Percentiles rank a stretch among this genome's conserved stretches.
Evolutionary conservation across 2,888 invertebrate species (phyloP).

Genomic region (Napeogenes sylphis): DNA sequence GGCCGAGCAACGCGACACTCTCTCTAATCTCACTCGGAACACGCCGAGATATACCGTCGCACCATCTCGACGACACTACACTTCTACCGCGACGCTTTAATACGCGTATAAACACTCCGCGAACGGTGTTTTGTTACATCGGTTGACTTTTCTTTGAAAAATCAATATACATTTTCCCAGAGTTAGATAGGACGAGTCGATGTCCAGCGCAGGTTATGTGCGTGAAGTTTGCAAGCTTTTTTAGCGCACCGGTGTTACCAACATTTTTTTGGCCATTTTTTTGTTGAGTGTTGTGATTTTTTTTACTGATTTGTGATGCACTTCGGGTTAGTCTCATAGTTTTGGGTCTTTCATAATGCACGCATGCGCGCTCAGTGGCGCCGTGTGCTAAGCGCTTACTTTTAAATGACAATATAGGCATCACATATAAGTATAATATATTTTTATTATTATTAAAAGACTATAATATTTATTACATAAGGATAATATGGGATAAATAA

Average conservation of each 20-base stretch:
- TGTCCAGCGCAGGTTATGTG: constrained; percentile 79
- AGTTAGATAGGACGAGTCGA: constrained; percentile 77
- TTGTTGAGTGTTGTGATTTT: constrained; percentile 77
- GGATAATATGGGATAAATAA: background rate
- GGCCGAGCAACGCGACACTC: constrained; percentile 74
- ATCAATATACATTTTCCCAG: constrained; percentile 79
- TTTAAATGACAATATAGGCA: constrained; percentile 1
- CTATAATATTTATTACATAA: background rate
- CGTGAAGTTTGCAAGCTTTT: constrained; percentile 80
- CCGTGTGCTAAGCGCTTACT: constrained; percentile 21
- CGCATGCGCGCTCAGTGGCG: constrained; percentile 35
- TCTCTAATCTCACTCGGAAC: constrained; percentile 73
- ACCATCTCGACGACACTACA: constrained; percentile 75
- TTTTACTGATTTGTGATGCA: constrained; percentile 66
- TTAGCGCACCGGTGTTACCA: constrained; percentile 79
- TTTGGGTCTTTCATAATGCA: constrained; percentile 67
- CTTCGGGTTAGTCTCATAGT: constrained; percentile 55
- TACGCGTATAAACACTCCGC: constrained; percentile 76
- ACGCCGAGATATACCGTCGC: constrained; percentile 72
- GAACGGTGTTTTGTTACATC: constrained; percentile 77
- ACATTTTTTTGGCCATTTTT: constrained; percentile 77
- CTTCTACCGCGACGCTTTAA: constrained; percentile 69
- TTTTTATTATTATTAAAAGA: background rate
- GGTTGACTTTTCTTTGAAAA: constrained; percentile 79
- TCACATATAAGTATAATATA: background rate